Conservation (phyloP, 2,113 vertebrate species). For the Podiceps cristatus region DNA sequence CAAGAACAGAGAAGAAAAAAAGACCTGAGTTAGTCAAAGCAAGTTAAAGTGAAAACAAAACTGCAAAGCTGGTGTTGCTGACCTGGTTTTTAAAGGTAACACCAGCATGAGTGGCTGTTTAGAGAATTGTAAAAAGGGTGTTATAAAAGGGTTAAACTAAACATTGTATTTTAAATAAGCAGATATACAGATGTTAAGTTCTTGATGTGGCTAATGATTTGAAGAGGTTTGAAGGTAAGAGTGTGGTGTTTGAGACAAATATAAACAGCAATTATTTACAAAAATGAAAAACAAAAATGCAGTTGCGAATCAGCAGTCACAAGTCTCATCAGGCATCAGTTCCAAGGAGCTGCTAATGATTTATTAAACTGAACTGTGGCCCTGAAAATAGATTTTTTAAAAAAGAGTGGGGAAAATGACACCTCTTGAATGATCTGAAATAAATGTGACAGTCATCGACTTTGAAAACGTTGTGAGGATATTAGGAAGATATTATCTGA, state of each 20-base stretch:
- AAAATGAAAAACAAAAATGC: constrained; percentile 18
- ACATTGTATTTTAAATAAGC: not conserved
- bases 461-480: constrained; percentile 60
- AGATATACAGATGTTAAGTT: not conserved
- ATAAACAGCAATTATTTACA: constrained; percentile 9
- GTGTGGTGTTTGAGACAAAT: not conserved
- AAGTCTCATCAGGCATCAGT: constrained; percentile 42
- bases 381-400: constrained; percentile 12
- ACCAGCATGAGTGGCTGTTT: not conserved
- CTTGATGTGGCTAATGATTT: not conserved
- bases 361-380: constrained; percentile 65
- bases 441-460: constrained; percentile 62
- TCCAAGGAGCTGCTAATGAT: constrained; percentile 63
- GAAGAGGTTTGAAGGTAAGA: not conserved
- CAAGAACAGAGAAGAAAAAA: not conserved
- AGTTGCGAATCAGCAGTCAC: constrained; percentile 19
- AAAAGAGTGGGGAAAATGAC: constrained; percentile 15
- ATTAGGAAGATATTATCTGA: constrained; percentile 48
- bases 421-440: constrained; percentile 62
- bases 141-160: not conserved
- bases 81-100: not conserved
- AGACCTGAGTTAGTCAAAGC: not conserved
- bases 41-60: not conserved
- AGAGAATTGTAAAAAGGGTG: not conserved
- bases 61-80: not conserved